These are phyloP conservation scores for Ammospiza nelsoni DNA, from an alignment of 2,113 vertebrate species.

Conservation along the genomic window DNA sequence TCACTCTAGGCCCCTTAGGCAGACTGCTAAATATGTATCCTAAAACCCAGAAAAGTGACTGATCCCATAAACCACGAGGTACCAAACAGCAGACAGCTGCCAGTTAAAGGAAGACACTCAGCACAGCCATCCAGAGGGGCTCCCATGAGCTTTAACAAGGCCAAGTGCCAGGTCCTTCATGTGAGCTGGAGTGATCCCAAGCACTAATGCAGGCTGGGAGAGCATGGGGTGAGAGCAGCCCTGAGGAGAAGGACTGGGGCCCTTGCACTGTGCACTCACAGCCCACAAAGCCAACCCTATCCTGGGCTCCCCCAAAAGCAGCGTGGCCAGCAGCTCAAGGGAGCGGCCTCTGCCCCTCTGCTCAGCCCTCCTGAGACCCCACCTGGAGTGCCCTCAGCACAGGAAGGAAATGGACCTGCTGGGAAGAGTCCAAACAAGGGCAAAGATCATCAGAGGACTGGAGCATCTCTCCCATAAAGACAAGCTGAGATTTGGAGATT, in stretches of 20 bases:
- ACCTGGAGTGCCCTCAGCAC: background rate
- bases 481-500: background rate
- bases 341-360: background rate
- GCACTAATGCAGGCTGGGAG: background rate
- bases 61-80: background rate
- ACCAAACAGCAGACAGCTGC: background rate
- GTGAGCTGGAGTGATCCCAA: background rate
- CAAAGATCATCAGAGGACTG: background rate
- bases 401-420: background rate
- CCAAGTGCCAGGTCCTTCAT: background rate
- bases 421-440: background rate
- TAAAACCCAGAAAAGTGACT: background rate
- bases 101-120: background rate
- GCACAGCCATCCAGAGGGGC: background rate
- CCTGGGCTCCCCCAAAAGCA: background rate
- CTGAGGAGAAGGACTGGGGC: background rate
- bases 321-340: background rate
- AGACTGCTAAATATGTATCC: accelerated
- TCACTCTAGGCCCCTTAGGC: background rate
- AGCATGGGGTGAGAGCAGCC: background rate
- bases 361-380: background rate
- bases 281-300: background rate
- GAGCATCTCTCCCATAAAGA: background rate
- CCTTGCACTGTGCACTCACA: background rate
- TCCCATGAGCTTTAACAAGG: background rate